These are phyloP conservation scores for Cyprichromis sp. DNA, from an alignment of 2,113 vertebrate species.

Conservation along the genomic window DNA sequence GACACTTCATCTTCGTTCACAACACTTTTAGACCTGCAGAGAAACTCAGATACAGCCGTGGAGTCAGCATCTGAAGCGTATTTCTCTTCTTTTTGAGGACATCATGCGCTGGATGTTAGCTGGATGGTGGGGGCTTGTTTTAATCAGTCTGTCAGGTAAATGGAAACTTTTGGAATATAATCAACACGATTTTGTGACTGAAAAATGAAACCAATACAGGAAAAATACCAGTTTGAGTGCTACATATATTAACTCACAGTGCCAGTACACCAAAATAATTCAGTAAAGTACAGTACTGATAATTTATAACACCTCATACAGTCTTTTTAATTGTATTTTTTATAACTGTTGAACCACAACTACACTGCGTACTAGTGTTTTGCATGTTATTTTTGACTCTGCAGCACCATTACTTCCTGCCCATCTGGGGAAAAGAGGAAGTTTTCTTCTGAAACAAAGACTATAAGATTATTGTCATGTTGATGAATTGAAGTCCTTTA, in stretches of 20 bases:
- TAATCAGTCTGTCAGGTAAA: slow-evolving; percentile 64
- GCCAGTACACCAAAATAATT: background rate
- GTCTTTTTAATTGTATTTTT: background rate
- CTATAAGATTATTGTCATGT: background rate
- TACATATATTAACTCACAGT: background rate
- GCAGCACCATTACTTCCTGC: slow-evolving; percentile 54
- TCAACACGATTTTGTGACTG: background rate
- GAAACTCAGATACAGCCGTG: background rate
- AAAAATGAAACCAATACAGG: background rate
- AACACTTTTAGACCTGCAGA: background rate
- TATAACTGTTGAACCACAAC: background rate
- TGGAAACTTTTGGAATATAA: background rate
- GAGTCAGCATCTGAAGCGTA: background rate
- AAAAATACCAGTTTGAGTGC: background rate
- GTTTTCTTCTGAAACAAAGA: slow-evolving; percentile 43
- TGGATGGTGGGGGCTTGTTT: slow-evolving; percentile 32
- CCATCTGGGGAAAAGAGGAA: slow-evolving; percentile 74
- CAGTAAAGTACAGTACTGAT: background rate
- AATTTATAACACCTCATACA: background rate
- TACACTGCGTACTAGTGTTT: slow-evolving; percentile 16
- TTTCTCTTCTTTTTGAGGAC: background rate
- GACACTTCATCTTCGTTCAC: background rate
- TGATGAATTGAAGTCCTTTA: background rate
- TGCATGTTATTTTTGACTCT: slow-evolving; percentile 58
- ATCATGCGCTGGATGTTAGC: slow-evolving; percentile 52